Percentiles rank a stretch among this genome's conserved stretches.
Evolutionary conservation across 2,888 invertebrate genomes (phyloP).

Genomic region (Tetropium fuscum): DNA sequence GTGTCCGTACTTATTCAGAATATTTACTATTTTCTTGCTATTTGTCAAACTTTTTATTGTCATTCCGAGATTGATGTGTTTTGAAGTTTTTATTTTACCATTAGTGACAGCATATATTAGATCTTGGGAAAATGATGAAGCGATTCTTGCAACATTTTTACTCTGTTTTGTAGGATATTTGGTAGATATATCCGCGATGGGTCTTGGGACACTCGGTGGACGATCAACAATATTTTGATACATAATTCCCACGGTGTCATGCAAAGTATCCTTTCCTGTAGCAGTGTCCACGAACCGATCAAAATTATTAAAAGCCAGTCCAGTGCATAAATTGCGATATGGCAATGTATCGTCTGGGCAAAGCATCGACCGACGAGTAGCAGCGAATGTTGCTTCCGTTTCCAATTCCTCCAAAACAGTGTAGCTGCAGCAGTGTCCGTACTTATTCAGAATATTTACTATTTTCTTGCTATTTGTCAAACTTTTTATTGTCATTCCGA

Average conservation of each 20-base stretch:
- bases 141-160: no score
- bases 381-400: neutral
- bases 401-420: neutral
- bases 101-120: constrained; percentile 20
- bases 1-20: constrained; percentile 37
- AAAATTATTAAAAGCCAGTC: neutral
- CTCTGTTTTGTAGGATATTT: no score
- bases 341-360: neutral
- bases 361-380: neutral
- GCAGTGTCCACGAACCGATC: neutral
- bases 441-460: neutral
- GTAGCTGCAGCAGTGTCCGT: neutral
- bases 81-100: constrained; percentile 31
- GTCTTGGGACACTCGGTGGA: no score
- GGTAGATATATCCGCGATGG: no score
- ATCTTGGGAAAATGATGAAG: no score
- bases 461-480: neutral
- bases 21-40: constrained; percentile 32
- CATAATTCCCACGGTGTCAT: neutral
- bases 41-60: constrained; percentile 34
- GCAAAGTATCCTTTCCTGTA: neutral
- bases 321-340: neutral
- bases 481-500: neutral
- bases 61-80: constrained; percentile 35
- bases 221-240: neutral